Conservation (phyloP, 2,797 vertebrate genomes). For the Chlorospingus flavigularis region DNA sequence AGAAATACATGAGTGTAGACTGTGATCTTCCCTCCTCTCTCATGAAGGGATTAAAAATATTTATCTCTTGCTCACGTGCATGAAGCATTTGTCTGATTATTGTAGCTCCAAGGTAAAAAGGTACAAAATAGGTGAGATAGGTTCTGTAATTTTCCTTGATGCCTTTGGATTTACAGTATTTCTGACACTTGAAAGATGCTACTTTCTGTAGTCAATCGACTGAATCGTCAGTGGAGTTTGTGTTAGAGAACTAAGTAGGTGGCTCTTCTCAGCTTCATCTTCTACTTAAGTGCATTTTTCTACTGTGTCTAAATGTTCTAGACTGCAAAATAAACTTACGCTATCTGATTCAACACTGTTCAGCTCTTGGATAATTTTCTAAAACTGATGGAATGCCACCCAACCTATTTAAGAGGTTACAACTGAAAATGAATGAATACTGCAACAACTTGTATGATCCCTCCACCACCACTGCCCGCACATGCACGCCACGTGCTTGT, state of each 20-base stretch:
- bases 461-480: neutral
- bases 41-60: neutral
- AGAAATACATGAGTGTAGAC: neutral
- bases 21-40: neutral
- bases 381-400: neutral
- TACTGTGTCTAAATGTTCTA: neutral
- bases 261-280: neutral
- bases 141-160: neutral
- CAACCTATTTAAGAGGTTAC: neutral
- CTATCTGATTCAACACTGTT: neutral
- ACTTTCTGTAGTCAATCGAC: neutral
- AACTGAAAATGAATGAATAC: neutral
- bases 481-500: neutral
- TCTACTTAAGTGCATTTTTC: neutral
- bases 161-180: neutral
- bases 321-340: neutral
- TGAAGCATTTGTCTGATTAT: neutral
- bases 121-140: neutral
- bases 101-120: neutral
- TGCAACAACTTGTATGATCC: neutral
- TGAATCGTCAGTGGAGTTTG: neutral
- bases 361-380: neutral
- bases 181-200: neutral
- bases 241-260: neutral
- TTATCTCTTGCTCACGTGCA: rapidly evolving